Conservation (phyloP, 1,140 invertebrate species). For the Penaeus vannamei region DNA sequence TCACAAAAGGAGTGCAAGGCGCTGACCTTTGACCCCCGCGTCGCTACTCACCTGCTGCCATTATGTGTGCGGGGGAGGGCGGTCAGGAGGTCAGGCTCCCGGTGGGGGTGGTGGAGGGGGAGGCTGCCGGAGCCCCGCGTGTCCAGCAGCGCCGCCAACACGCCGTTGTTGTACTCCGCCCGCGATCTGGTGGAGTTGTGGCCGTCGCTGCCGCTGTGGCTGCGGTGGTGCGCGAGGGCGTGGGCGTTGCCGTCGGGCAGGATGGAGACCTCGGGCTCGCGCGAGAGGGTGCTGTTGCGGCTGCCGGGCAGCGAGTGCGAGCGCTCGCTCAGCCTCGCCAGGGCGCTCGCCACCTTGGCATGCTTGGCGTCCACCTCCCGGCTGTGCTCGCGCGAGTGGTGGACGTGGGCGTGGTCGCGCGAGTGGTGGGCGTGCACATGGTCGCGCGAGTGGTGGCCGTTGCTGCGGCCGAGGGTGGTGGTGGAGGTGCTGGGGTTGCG, state of each 20-base stretch:
- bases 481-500: background rate
- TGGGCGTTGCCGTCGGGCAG: conserved; percentile 17
- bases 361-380: background rate
- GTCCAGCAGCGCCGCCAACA: conserved; percentile 48
- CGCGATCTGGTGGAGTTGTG: conserved; percentile 29
- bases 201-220: background rate
- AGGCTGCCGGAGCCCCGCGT: conserved; percentile 32
- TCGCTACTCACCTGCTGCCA: conserved; percentile 36
- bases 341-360: conserved; percentile 22
- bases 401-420: background rate
- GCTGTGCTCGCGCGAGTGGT: conserved; percentile 17
- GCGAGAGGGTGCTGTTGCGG: conserved; percentile 29
- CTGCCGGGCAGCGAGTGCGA: conserved; percentile 43
- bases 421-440: conserved; percentile 21
- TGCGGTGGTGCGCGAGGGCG: background rate
- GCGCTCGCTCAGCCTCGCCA: conserved; percentile 39
- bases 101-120: conserved; percentile 9
- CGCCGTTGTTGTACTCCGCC: conserved; percentile 42
- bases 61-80: conserved; percentile 32
- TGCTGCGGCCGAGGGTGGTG: background rate
- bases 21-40: too few relatives aligned
- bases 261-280: conserved; percentile 28
- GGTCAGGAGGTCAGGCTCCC: conserved; percentile 50
- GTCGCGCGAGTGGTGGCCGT: background rate
- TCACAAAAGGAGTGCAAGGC: too few relatives aligned